Conservation (phyloP, 2,888 invertebrate genomes). For the Metopia argyrocephala region DNA sequence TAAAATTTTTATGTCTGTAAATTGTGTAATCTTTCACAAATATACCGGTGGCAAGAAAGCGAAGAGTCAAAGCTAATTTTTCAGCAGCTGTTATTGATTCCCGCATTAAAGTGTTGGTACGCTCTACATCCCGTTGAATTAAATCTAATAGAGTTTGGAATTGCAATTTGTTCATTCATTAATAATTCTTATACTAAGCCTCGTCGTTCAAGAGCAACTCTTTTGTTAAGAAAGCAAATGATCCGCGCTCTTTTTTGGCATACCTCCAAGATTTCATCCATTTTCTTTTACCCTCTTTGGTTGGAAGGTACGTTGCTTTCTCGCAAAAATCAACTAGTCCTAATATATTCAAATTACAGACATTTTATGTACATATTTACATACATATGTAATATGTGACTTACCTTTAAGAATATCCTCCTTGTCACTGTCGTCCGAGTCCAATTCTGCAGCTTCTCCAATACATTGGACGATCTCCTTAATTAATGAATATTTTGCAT, state of each 20-base stretch:
- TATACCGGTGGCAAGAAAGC: conserved; percentile 27
- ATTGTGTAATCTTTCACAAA: not conserved
- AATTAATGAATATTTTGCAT: too few species aligned
- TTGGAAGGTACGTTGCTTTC: not conserved
- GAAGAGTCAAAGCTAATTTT: not conserved
- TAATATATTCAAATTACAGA: too few species aligned
- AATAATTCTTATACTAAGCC: not conserved
- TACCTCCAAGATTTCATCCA: conserved; percentile 20
- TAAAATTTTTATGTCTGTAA: not conserved
- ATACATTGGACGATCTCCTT: too few species aligned
- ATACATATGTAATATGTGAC: not conserved
- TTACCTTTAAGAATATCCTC: not conserved
- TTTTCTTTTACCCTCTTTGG: not conserved
- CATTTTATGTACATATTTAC: too few species aligned
- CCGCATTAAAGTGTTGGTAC: not conserved
- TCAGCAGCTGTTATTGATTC: conserved; percentile 15
- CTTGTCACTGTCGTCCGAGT: conserved; percentile 5
- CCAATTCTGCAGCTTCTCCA: conserved; percentile 1
- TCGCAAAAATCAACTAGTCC: not conserved
- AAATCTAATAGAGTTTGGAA: conserved; percentile 19
- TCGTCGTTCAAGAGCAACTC: not conserved
- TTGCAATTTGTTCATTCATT: not conserved
- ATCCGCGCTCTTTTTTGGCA: not conserved
- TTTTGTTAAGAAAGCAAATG: conserved; percentile 12
- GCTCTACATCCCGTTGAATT: conserved; percentile 12